Base-by-base conservation (phyloP, 2,797 vertebrate genomes). In the Brachyalestes nurse region DNA sequence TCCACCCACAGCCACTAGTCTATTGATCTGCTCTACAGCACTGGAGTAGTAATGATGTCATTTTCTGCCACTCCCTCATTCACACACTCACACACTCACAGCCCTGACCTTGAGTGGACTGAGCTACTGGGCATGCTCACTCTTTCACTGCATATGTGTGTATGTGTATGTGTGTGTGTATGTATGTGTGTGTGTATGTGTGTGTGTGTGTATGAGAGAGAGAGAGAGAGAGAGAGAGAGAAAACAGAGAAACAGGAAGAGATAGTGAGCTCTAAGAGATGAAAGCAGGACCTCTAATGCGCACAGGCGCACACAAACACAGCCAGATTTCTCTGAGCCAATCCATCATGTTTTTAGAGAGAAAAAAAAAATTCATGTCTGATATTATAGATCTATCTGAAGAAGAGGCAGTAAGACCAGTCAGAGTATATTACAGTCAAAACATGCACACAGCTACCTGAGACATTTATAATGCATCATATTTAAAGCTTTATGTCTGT, bases 1-100 rank as follows among this genome's bases (percentile, higher is more conserved):
- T 85, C 85, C 55, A 38, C 88, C 89, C 86, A 78, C 85, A 92
- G 91, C 89, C 91, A 82, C 89, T 92, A 83, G 73, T 74, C 76
- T 94, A 96, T 96, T 79, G 94, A 96, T 96, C 87, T 86, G 75
- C 91, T 90, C 90, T 89, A 91, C 82, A 82, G 92, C 90, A 90
- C 91, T 93, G 58, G 91, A 93, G 91, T 89, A 91, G 92, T 93
- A 92, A 89, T 97, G 96, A 97, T 95, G 94, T 97, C 91, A 97
- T 94, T 88, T 86, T 89, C 90, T 86, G 87, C 85, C 67, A 86
- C 86, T 91, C 89, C 84, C 88, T 88, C 77, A 75, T 65, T 47
- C 58, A 57, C 70, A 66, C 78, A 55, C 82, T 75, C 79, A 69
- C 78, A 47, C 72, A 66, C 75, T 71, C 75, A 51, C 74, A 71